Evolutionary conservation across 2,113 vertebrate species (phyloP).

Genomic region (Salminus brasiliensis): DNA sequence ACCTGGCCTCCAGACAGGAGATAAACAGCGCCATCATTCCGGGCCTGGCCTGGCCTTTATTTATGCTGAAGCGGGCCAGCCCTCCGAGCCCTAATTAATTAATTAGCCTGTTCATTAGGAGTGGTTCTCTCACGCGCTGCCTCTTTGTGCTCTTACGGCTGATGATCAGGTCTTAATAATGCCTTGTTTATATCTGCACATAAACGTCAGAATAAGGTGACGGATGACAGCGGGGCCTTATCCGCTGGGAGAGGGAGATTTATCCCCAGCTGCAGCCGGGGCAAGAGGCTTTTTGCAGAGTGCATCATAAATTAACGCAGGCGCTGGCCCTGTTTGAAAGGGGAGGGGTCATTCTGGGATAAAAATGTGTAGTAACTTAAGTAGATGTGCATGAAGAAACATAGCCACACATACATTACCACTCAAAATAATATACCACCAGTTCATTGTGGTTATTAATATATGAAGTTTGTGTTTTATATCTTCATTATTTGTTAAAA

Average conservation of each 20-base stretch:
- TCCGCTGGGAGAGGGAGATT: conserved; percentile 47
- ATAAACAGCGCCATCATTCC: conserved; percentile 54
- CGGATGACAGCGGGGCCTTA: conserved; percentile 37
- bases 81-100: conserved; percentile 59
- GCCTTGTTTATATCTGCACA: conserved; percentile 58
- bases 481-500: too few relatives aligned
- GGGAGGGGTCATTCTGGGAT: conserved; percentile 39
- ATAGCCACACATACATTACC: conserved; percentile 5
- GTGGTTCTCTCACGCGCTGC: conserved; percentile 25
- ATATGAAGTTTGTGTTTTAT: too few relatives aligned
- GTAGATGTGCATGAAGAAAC: conserved; percentile 28
- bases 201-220: conserved; percentile 53
- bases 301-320: conserved; percentile 51
- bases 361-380: conserved; percentile 38
- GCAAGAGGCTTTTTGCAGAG: conserved; percentile 59
- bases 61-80: conserved; percentile 39
- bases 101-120: conserved; percentile 59
- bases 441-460: too few relatives aligned
- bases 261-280: conserved; percentile 52
- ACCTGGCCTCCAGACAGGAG: conserved; percentile 58
- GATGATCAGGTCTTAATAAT: conserved; percentile 58
- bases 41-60: conserved; percentile 37
- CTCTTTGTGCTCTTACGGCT: conserved; percentile 47
- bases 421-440: background rate
- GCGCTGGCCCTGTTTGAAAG: conserved; percentile 32